A percentile compares a stretch with the other conserved stretches of the same genome.
Evolutionary conservation across 2,113 vertebrate genomes (phyloP).

Genomic region (Gambusia holbrooki): DNA sequence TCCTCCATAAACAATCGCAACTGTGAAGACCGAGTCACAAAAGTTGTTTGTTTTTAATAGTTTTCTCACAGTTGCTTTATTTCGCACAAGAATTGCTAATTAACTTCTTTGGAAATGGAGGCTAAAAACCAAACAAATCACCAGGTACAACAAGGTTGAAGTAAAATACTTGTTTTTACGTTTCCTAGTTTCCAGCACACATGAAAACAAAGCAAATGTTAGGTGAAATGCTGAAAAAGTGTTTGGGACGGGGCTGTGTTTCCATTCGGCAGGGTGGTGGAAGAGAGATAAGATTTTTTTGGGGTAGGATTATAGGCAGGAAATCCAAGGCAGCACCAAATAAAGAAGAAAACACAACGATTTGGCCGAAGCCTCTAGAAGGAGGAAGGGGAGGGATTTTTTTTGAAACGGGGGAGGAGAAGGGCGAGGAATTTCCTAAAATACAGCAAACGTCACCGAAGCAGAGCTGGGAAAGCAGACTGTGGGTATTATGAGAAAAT

Average conservation of each 20-base stretch:
- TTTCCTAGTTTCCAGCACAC: slow-evolving; percentile 37
- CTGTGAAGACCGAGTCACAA: neutral
- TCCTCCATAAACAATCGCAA: neutral
- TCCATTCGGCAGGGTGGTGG: slow-evolving; percentile 51
- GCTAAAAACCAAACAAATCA: neutral
- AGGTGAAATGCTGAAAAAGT: slow-evolving; percentile 14
- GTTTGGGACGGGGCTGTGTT: slow-evolving; percentile 59
- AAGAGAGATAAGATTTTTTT: slow-evolving; percentile 73
- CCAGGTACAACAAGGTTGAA: too few species aligned
- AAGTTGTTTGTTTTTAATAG: neutral
- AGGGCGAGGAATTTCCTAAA: slow-evolving; percentile 19
- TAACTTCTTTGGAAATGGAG: neutral
- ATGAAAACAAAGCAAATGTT: neutral
- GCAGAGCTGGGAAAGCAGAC: neutral
- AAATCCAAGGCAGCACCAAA: slow-evolving; percentile 73
- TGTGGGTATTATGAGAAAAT: neutral
- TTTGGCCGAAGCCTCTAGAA: slow-evolving; percentile 23
- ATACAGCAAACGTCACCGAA: neutral
- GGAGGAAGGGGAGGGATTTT: slow-evolving; percentile 32
- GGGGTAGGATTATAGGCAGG: slow-evolving; percentile 63
- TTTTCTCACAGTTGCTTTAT: neutral
- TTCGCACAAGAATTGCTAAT: neutral
- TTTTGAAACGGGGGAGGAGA: slow-evolving; percentile 34
- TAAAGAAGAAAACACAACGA: slow-evolving; percentile 75
- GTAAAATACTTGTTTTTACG: too few species aligned